Evolutionary conservation across 2,797 vertebrate genomes (phyloP).

Genomic region (Gallirallus australis): DNA sequence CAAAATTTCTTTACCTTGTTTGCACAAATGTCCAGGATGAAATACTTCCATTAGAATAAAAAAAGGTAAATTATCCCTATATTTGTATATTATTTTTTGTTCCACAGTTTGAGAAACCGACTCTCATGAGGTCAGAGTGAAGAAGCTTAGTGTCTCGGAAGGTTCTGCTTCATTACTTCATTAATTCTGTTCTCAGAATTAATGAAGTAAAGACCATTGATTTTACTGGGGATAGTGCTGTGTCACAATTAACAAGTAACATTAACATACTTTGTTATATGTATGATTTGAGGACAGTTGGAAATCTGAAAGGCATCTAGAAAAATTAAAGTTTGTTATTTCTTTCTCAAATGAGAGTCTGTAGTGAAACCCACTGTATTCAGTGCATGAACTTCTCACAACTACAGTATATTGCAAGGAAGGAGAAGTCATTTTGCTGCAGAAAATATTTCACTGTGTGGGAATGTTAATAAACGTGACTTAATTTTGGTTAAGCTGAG

Average conservation of each 20-base stretch:
- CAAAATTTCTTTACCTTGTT: background rate
- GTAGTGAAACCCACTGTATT: background rate
- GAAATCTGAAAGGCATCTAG: background rate
- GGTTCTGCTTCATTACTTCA: background rate
- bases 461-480: background rate
- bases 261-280: background rate
- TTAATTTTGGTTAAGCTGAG: background rate
- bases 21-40: background rate
- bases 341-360: background rate
- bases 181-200: background rate
- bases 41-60: background rate
- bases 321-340: background rate
- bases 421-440: background rate
- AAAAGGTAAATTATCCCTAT: background rate
- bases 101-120: slow-evolving; percentile 37
- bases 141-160: slow-evolving; percentile 44
- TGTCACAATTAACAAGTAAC: slow-evolving; percentile 27
- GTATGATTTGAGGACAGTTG: background rate
- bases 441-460: background rate
- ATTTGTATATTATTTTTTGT: background rate
- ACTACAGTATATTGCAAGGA: background rate
- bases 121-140: slow-evolving; percentile 21
- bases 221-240: background rate
- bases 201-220: slow-evolving; percentile 29
- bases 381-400: background rate